Evolutionary conservation across 2,797 vertebrate species (phyloP).

Genomic region (Myotis daubentonii): DNA sequence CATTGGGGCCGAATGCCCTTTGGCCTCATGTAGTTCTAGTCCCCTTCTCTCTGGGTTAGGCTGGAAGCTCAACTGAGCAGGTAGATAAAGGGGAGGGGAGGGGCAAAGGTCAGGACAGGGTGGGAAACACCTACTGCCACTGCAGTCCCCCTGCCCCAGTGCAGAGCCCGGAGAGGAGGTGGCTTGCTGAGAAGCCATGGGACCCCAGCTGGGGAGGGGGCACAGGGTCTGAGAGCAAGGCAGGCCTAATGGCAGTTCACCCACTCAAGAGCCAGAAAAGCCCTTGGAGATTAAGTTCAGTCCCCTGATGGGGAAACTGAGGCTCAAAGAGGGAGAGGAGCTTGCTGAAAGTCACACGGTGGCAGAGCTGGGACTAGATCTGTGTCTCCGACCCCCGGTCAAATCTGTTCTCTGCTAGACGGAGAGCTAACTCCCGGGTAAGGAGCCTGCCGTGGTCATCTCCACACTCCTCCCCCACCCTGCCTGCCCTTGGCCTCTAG

Average conservation of each 20-base stretch:
- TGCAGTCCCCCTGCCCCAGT: background rate
- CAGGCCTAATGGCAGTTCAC: too few relatives aligned
- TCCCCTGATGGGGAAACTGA: background rate
- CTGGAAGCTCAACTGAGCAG: background rate
- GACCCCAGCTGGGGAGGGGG: background rate
- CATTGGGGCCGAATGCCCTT: background rate
- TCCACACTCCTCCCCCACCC: rapidly evolving
- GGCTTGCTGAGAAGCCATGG: background rate
- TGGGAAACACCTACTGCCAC: background rate
- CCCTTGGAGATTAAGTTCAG: background rate
- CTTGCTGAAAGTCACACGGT: background rate
- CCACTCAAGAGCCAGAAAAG: background rate
- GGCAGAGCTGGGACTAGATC: background rate
- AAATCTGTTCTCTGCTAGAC: background rate
- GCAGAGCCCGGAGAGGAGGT: background rate
- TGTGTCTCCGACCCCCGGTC: background rate
- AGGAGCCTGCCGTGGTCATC: too few relatives aligned
- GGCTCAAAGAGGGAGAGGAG: background rate
- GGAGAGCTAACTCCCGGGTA: rapidly evolving
- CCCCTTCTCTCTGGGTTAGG: background rate
- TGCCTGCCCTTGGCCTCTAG: background rate
- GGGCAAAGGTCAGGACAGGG: background rate
- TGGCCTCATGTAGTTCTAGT: background rate
- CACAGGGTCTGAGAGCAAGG: background rate
- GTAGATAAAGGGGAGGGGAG: background rate